These are phyloP conservation scores for Gasterosteus aculeatus DNA, from an alignment of 2,113 vertebrate species.

Conservation along the genomic window DNA sequence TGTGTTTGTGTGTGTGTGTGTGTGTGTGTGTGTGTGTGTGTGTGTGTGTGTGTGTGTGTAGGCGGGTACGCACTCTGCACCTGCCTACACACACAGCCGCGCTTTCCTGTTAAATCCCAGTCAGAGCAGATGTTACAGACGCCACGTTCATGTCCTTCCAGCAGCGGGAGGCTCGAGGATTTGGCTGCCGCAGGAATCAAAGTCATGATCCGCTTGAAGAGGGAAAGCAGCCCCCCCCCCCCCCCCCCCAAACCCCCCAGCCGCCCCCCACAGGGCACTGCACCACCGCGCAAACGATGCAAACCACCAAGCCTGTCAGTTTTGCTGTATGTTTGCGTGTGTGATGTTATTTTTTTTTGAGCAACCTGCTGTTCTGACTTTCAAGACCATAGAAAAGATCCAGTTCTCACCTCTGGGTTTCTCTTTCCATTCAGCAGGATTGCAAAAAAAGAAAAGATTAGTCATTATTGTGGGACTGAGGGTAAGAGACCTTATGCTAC, in stretches of 20 bases:
- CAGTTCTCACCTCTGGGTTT: constrained; percentile 1
- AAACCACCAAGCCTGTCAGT: constrained; percentile 19
- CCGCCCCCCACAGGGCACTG: constrained; percentile 47
- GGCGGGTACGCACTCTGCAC: constrained; percentile 22
- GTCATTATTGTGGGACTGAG: constrained; percentile 20
- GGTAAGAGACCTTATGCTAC: not conserved
- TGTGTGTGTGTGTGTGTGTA: constrained; percentile 17
- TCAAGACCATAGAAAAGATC: constrained; percentile 7
- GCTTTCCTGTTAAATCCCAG: constrained; percentile 16
- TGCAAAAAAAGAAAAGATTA: constrained; percentile 22
- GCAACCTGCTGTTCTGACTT: constrained; percentile 12
- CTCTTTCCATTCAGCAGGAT: constrained; percentile 26
- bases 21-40: not conserved
- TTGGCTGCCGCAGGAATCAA: constrained; percentile 58
- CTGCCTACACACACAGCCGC: constrained; percentile 29
- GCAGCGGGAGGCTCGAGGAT: constrained; percentile 48
- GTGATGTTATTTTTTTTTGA: constrained; percentile 25
- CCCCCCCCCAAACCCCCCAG: not conserved
- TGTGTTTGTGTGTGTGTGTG: constrained; percentile 22
- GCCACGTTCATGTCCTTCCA: constrained; percentile 39
- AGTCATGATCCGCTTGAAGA: constrained; percentile 60
- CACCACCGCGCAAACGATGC: constrained; percentile 30
- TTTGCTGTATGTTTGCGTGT: constrained; percentile 2
- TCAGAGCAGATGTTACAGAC: constrained; percentile 62
- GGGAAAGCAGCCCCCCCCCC: constrained; percentile 27